Evolutionary conservation across 2,797 vertebrate genomes (phyloP).

Genomic region (Enteromius fasciolatus): DNA sequence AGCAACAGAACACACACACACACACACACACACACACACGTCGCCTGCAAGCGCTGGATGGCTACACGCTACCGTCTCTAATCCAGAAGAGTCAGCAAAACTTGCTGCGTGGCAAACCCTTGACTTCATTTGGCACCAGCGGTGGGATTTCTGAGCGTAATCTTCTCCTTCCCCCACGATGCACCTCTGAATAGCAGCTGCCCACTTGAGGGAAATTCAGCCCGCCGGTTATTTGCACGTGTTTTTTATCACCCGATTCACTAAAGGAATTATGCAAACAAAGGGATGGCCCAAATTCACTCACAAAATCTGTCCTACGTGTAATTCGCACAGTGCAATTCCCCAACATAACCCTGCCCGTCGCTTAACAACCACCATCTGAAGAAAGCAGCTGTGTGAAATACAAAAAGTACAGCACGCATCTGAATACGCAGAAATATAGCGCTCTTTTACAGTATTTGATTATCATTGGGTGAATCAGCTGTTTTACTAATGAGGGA

Average conservation of each 20-base stretch:
- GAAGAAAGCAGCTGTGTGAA: neutral
- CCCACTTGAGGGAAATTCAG: neutral
- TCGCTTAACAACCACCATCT: no score
- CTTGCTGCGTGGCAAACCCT: conserved; percentile 12
- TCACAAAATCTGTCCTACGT: neutral
- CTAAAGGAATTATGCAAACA: conserved; percentile 10
- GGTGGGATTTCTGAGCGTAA: conserved; percentile 7
- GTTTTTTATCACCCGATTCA: conserved; percentile 5
- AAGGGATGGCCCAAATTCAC: neutral
- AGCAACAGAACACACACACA: conserved; percentile 71
- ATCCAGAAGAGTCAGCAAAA: conserved; percentile 15
- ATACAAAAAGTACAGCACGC: neutral
- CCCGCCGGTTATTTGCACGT: neutral
- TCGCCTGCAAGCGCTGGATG: conserved; percentile 66
- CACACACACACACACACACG: conserved; percentile 66
- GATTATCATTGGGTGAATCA: neutral
- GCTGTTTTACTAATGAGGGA: neutral
- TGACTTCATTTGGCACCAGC: conserved; percentile 22
- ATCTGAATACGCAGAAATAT: neutral
- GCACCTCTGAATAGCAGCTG: conserved; percentile 3
- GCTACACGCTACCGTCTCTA: conserved; percentile 53
- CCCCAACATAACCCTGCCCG: neutral
- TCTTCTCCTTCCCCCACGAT: conserved; percentile 16
- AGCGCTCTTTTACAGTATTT: neutral
- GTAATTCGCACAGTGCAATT: neutral